Evolutionary conservation across 2,113 vertebrate genomes (phyloP).

Genomic region (Chloropsis hardwickii): DNA sequence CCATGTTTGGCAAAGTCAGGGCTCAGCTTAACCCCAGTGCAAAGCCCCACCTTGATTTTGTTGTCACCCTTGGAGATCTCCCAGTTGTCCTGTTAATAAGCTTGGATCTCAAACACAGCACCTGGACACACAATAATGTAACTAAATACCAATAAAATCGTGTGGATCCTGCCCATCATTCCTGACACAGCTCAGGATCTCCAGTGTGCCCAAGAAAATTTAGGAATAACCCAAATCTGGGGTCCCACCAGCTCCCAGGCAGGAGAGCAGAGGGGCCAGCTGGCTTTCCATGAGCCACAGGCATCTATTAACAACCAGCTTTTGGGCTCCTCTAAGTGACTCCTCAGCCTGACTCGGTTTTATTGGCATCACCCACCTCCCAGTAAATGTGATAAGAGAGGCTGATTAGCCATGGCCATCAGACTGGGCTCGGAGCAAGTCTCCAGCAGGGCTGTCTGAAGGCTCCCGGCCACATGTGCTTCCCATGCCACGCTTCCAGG

Average conservation of each 20-base stretch:
- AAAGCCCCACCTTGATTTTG: not conserved
- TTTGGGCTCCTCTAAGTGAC: constrained; percentile 48
- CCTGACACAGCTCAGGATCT: not conserved
- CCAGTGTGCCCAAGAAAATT: not conserved
- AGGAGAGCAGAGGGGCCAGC: not conserved
- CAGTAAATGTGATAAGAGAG: constrained; percentile 63
- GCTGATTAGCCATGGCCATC: constrained; percentile 8
- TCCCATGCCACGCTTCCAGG: not conserved
- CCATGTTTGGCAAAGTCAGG: not conserved
- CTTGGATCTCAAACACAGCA: not conserved
- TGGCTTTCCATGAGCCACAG: not conserved
- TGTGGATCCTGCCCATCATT: rapidly evolving
- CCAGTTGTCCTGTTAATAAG: not conserved
- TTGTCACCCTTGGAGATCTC: not conserved
- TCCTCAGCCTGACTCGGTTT: constrained; percentile 39
- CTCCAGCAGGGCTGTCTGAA: not conserved
- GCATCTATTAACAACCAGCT: constrained; percentile 5
- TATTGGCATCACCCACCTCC: constrained; percentile 66
- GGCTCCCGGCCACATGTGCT: not conserved
- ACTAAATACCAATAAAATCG: not conserved
- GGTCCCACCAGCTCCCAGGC: not conserved
- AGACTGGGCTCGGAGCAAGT: not conserved
- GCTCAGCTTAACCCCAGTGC: not conserved
- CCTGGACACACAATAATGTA: not conserved
- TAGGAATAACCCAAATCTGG: not conserved